Evolutionary conservation across 2,888 invertebrate genomes (phyloP).

Genomic region (Conops quadrifasciatus): DNA sequence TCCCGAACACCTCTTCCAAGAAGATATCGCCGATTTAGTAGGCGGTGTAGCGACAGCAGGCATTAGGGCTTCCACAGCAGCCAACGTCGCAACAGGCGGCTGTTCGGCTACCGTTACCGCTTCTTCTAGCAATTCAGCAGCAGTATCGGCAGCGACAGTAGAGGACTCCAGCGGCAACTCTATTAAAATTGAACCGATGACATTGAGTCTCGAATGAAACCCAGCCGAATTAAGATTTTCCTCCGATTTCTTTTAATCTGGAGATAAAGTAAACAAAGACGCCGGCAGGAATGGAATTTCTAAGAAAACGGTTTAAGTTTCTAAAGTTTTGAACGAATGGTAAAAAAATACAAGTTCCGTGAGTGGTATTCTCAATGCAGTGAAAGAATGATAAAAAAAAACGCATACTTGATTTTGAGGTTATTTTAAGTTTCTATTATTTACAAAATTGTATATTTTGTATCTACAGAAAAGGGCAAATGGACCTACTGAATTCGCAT

Average conservation of each 20-base stretch:
- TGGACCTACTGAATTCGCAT: too few relatives aligned
- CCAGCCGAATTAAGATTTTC: neutral
- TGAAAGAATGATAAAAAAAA: neutral
- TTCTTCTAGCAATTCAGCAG: neutral
- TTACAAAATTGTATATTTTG: neutral
- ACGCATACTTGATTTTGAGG: neutral
- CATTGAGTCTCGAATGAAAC: conserved; percentile 60
- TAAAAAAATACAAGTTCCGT: too few relatives aligned
- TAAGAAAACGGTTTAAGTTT: too few relatives aligned
- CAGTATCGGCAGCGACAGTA: conserved; percentile 23
- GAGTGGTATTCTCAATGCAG: neutral
- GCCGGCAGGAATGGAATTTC: too few relatives aligned
- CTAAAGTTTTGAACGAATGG: too few relatives aligned
- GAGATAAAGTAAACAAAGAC: too few relatives aligned
- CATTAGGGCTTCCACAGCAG: conserved; percentile 43
- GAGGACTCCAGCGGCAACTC: conserved; percentile 58
- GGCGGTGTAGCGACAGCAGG: conserved; percentile 42
- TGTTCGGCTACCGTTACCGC: conserved; percentile 22
- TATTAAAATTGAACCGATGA: conserved; percentile 77
- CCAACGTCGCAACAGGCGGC: conserved; percentile 35
- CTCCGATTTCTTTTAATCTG: conserved; percentile 18
- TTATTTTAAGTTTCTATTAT: neutral
- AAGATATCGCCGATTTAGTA: conserved; percentile 69
- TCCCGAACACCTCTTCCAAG: conserved; percentile 69
- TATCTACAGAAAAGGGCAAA: too few relatives aligned